Evolutionary conservation across 2,113 vertebrate species (phyloP), one percentile per base, ranked within the genome.

Genomic region (Clarias gariepinus): DNA sequence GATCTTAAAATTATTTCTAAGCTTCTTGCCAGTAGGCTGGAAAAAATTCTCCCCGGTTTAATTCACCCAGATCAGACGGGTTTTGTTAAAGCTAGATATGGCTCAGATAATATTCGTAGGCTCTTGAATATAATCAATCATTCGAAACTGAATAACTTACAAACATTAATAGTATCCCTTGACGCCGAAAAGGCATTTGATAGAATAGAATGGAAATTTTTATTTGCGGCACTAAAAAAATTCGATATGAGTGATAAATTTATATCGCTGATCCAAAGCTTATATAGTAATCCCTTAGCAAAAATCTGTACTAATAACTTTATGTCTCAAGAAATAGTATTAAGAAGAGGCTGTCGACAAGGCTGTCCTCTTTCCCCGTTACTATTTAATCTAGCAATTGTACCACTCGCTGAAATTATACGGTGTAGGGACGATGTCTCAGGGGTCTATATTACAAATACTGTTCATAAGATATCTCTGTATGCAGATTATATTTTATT

Each of bases 1-100:
- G 58, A 85, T 13, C 78, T 88, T 25, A 86, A 86, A 16, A 88
- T 86, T 58, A n/a, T 86, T 69, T 85, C 84, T 9, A 86, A 85
- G 82, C 60, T 85, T 68, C 78, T 86, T 47, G 69, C 84, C 0
- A 25, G 3, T 30, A 85, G 69, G 47, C 41, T 88, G 11, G 79
- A 85, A 28, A 21, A 82, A n/a, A 4, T 88, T 12, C 4, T 88
- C 57, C 83, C 23, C 69, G 78, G 52, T 3, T 88, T 30, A 86
- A 36, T 88, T 52, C 76, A 82, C 30, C 79, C 84, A 0, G 52
- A 85, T 53, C 84, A 82, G 86, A 36, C 33, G 33, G 33, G 33
- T 30, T 84, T 79, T 84, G 16, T 87, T 16, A 88, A 86, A 69
- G 71, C 60, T 16, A 8, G 47, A 69, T 47, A 87, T 25, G 63